Evolutionary conservation across 2,797 vertebrate genomes (phyloP), one percentile per base, ranked within the genome.

Genomic region (Acrossocheilus wenchowensis): DNA sequence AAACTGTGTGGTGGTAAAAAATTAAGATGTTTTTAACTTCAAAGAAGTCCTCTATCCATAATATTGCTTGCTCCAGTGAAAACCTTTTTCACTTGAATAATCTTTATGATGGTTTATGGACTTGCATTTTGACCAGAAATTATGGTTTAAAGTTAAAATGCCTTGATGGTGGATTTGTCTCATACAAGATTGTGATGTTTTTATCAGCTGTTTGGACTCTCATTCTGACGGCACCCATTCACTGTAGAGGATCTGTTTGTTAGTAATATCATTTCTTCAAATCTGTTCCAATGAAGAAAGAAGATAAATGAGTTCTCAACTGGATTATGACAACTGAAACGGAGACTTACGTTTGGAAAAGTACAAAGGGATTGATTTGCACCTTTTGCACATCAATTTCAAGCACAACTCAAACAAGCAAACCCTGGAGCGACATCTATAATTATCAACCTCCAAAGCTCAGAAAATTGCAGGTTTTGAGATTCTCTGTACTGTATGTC

Each of bases 391-490:
- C 8, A 17, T 26, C 19, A 30, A 7, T 62, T 83, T 74, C 30
- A 62, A 62, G 41, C 17, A 8, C 30, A 78, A 19, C 62, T 50
- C 45, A 84, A 78, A 41, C 57, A 84, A 84, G 73, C 45, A 15
- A 66, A 60, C 48, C 62, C 83, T 52, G 14, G 5, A 17, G 64
- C 8, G 11, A 34, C 52, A 11, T 72, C 26, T n/a, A 57, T 77
- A 57, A 82, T 87, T 69, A 77, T 36, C 66, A 72, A 62, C 26
- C 39, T 43, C 21, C 3, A 71, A 34, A 84, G 60, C 23, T 30
- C 9, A 77, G 73, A 77, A 77, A 84, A 78, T 78, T 41, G 60
- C 43, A 14, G 30, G 82, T 66, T 78, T 83, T 64, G 82, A 77
- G 17, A 71, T 62, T 48, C 26, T 23, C 48, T 73, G 66, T 19